Evolutionary conservation across 2,888 invertebrate species (phyloP), one percentile per base, ranked within the genome.

Genomic region (Selenia dentaria): DNA sequence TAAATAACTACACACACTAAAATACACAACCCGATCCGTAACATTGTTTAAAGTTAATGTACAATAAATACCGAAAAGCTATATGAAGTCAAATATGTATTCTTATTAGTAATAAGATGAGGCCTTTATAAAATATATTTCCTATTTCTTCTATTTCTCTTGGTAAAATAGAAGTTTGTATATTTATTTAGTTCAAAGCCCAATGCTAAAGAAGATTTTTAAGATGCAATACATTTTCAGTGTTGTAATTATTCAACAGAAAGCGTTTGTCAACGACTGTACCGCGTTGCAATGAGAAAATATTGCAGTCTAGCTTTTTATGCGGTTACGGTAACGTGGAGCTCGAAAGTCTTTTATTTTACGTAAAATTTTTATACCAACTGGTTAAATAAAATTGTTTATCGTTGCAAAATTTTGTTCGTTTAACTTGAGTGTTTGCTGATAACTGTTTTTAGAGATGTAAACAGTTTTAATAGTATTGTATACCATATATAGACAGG

Each of bases 181-280:
- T 9, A 25, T 4, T 8, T 46, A 46, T 43, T 46, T 53, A 45
- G 18, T 18, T n/a, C n/a, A n/a, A 22, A 8, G 3, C n/a, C 24
- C 3, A 14, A 2, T 6, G 9, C 6, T 27, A 24, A 12, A 24
- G 0, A 4, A 26, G 9, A 8, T 9, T 6, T 10, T 11, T 13
- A 29, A 25, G 6, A 25, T n/a, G 12, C 25, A 29, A 9, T 14
- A 27, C 25, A 26, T 36, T 37, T 14, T 14, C 31, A 26, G 13
- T 14, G 5, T 20, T 34, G 18, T 60, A 68, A 70, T 71, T 71
- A 69, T 70, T 70, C 59, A 64, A 46, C 49, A 34, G 61, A 70
- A 69, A 53, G 54, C 59, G 56, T 47, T 57, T 65, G 66, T 67
- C 59, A 54, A 13, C 57, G 64, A 65, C 65, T 67, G 64, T 70